Percentiles rank a stretch among this genome's conserved stretches.
Evolutionary conservation across 2,797 vertebrate genomes (phyloP).

Genomic region (Enteromius trimaculatus): DNA sequence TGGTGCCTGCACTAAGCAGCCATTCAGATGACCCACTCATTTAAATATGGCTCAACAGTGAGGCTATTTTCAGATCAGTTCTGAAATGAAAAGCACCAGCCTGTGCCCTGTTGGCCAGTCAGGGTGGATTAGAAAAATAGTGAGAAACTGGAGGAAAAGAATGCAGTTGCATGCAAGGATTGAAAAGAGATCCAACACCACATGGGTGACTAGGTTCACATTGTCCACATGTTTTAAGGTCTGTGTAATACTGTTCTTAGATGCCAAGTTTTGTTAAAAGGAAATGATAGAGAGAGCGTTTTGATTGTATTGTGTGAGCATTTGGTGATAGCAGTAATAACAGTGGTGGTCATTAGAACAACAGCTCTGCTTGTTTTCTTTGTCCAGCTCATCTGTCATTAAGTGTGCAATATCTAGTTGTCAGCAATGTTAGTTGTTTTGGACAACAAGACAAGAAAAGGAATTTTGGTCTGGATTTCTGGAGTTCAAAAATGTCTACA

Average conservation of each 20-base stretch:
- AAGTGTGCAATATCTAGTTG: conserved; percentile 41
- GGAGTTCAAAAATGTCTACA: conserved; percentile 27
- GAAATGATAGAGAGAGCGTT: conserved; percentile 35
- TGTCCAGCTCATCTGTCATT: conserved; percentile 24
- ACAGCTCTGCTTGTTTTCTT: conserved; percentile 57
- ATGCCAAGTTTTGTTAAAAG: conserved; percentile 46
- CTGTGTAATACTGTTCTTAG: conserved; percentile 65
- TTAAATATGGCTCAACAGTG: conserved; percentile 65
- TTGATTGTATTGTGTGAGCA: conserved; percentile 57
- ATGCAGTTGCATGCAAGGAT: conserved; percentile 58
- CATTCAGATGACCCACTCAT: conserved; percentile 65
- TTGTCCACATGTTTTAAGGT: conserved; percentile 58
- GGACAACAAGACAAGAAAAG: conserved; percentile 36
- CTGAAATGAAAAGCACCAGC: conserved; percentile 38
- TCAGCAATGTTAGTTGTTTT: conserved; percentile 47
- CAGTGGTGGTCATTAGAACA: conserved; percentile 60
- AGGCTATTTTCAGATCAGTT: conserved; percentile 50
- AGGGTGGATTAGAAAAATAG: conserved; percentile 56
- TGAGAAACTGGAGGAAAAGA: conserved; percentile 16
- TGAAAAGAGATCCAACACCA: conserved; percentile 47
- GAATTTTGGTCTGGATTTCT: conserved; percentile 35
- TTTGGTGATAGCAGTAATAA: conserved; percentile 60
- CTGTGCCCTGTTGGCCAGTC: conserved; percentile 62
- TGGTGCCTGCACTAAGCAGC: conserved; percentile 25
- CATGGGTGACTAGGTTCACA: conserved; percentile 42